These are phyloP conservation scores for Fopius arisanus DNA, from an alignment of 1,140 invertebrate genomes.

Conservation along the genomic window DNA sequence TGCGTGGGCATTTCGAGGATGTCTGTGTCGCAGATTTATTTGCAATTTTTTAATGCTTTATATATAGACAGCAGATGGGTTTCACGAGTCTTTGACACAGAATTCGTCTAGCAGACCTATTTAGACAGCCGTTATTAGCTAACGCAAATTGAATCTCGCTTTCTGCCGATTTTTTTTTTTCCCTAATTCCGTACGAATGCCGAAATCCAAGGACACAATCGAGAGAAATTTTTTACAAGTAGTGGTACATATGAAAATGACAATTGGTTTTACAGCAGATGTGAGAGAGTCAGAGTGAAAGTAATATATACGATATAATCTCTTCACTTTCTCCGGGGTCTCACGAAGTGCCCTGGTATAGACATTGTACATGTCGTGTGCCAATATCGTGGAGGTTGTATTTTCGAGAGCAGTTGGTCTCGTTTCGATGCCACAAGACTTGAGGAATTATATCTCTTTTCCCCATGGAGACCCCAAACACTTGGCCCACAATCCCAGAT, in stretches of 20 bases:
- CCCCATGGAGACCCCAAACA: neutral
- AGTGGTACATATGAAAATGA: neutral
- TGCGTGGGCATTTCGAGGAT: neutral
- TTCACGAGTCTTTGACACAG: neutral
- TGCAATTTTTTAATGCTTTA: neutral
- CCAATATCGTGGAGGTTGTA: slow-evolving; percentile 7
- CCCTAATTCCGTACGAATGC: neutral
- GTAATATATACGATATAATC: slow-evolving; percentile 37
- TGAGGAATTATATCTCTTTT: neutral
- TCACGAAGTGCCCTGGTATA: neutral
- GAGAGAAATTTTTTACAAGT: neutral
- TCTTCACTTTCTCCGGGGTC: slow-evolving; percentile 49
- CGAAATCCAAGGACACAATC: neutral
- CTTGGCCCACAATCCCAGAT: slow-evolving; percentile 35
- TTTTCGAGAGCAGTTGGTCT: slow-evolving; percentile 43
- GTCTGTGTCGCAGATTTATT: neutral
- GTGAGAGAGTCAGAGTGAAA: neutral
- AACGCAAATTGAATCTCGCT: too few relatives aligned
- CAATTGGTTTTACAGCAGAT: neutral
- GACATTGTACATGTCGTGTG: slow-evolving; percentile 6
- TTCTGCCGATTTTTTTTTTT: too few relatives aligned
- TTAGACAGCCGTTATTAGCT: neutral
- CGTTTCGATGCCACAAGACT: slow-evolving; percentile 16
- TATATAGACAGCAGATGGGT: neutral
- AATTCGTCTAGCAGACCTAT: neutral